Percentiles rank a stretch among this genome's conserved stretches.
These are phyloP conservation scores for Drosophila rhopaloa DNA, from an alignment of 1,140 invertebrate species.

Conservation along the genomic window DNA sequence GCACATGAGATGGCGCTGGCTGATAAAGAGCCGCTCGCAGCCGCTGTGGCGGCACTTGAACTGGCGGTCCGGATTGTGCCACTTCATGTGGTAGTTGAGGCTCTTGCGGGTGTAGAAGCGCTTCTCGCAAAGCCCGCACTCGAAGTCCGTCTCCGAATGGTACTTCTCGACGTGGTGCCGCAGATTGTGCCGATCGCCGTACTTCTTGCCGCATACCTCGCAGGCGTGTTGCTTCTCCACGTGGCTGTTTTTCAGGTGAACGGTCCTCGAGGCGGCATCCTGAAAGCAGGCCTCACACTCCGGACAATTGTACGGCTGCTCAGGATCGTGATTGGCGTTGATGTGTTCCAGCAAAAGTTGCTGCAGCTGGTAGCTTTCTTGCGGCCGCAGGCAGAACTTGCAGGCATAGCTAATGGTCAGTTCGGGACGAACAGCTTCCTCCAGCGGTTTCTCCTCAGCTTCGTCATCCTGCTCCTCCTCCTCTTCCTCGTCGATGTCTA, in stretches of 20 bases:
- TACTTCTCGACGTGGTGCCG: conserved; percentile 77
- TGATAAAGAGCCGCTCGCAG: conserved; percentile 78
- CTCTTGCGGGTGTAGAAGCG: conserved; percentile 79
- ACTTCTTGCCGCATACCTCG: conserved; percentile 76
- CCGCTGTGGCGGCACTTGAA: conserved; percentile 66
- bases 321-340: conserved; percentile 53
- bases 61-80: conserved; percentile 77
- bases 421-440: conserved; percentile 21
- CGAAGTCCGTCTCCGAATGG: conserved; percentile 80
- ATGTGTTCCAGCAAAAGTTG: conserved; percentile 73
- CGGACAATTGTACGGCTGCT: conserved; percentile 77
- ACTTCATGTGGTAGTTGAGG: conserved; percentile 80
- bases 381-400: conserved; percentile 69
- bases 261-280: conserved; percentile 77
- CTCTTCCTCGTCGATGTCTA: conserved; percentile 41
- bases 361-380: conserved; percentile 68
- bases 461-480: conserved; percentile 19
- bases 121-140: conserved; percentile 72
- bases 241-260: conserved; percentile 70
- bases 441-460: conserved; percentile 8
- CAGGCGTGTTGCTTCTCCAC: conserved; percentile 71
- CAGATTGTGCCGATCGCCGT: conserved; percentile 78
- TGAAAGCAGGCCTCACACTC: conserved; percentile 69
- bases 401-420: conserved; percentile 69
- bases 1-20: conserved; percentile 71